These are phyloP conservation scores for Cygnus atratus DNA, from an alignment of 2,113 vertebrate genomes.

Conservation along the genomic window DNA sequence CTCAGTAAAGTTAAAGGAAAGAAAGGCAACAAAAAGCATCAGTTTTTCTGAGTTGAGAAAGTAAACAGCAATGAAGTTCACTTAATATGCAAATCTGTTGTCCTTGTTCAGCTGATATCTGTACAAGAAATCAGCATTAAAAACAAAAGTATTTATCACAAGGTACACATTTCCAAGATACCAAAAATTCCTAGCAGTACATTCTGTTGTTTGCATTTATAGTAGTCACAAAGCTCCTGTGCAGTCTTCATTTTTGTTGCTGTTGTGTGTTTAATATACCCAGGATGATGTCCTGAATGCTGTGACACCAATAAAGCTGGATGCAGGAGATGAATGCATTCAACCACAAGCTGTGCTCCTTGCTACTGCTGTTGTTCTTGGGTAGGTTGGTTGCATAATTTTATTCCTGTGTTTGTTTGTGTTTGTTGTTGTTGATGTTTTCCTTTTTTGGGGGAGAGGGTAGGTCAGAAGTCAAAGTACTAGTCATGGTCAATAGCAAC, in stretches of 20 bases:
- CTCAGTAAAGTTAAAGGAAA: neutral
- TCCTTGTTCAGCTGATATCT: neutral
- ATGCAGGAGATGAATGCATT: neutral
- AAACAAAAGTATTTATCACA: neutral
- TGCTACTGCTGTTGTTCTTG: neutral
- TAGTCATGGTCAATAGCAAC: neutral
- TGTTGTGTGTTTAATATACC: neutral
- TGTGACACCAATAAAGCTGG: neutral
- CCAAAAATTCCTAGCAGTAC: neutral
- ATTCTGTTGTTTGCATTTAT: neutral
- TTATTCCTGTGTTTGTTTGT: neutral
- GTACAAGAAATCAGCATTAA: neutral
- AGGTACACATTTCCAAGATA: neutral
- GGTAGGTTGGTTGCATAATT: neutral
- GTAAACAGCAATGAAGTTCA: neutral
- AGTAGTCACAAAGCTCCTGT: neutral
- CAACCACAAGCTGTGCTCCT: neutral
- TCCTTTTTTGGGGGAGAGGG: too few relatives aligned
- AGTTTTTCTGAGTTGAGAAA: neutral
- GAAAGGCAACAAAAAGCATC: neutral
- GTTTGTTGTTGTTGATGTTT: too few relatives aligned
- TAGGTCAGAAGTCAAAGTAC: neutral
- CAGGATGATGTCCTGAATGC: accelerated
- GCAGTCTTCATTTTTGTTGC: neutral
- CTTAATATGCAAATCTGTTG: neutral